A percentile compares a stretch with the other conserved stretches of the same genome.
These are phyloP conservation scores for Empidonax traillii DNA, from an alignment of 2,113 vertebrate species.

Conservation along the genomic window DNA sequence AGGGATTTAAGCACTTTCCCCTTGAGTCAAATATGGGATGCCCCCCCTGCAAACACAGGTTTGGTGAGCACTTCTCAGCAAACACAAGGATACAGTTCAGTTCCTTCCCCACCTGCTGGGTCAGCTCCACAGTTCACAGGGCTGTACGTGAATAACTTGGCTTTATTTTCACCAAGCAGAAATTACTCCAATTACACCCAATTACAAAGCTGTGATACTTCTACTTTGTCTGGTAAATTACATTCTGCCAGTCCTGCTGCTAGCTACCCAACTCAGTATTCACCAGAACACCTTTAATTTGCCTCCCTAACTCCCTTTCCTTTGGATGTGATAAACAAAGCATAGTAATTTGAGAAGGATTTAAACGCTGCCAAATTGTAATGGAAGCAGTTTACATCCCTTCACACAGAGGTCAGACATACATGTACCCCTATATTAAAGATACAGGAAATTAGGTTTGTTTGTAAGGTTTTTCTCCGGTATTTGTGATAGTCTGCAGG, in stretches of 20 bases:
- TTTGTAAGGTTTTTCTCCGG: not conserved
- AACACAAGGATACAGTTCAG: not conserved
- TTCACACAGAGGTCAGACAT: not conserved
- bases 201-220: not conserved
- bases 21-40: not conserved
- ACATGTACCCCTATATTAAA: not conserved
- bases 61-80: not conserved
- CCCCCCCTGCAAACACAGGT: not conserved
- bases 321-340: not conserved
- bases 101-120: not conserved
- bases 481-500: not conserved
- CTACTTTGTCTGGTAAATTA: fast-evolving
- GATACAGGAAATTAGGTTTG: not conserved
- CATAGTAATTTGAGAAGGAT: not conserved
- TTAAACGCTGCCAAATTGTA: not conserved
- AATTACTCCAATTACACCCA: not conserved
- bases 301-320: not conserved
- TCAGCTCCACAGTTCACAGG: not conserved
- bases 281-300: not conserved
- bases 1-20: not conserved
- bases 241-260: not conserved
- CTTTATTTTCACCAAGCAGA: not conserved
- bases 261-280: not conserved
- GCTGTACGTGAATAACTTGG: not conserved
- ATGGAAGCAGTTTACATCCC: not conserved